These are phyloP conservation scores for Anser brachyrhynchus DNA, from an alignment of 2,113 vertebrate genomes.

Conservation along the genomic window DNA sequence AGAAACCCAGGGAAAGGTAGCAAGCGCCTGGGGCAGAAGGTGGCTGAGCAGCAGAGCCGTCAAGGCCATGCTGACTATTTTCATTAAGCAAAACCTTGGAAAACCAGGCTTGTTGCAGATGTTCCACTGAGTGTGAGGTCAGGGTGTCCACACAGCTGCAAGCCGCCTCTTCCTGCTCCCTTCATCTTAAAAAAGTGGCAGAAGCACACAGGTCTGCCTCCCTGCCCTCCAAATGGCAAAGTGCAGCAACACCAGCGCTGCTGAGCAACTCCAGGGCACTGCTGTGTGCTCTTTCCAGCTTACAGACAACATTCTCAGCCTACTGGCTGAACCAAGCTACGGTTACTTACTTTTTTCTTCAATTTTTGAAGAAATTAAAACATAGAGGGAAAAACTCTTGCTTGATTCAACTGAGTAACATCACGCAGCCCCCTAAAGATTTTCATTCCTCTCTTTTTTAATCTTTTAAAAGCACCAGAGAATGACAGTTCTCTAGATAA, in stretches of 20 bases:
- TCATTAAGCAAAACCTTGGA: not conserved
- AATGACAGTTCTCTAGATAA: not conserved
- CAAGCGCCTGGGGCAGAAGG: not conserved
- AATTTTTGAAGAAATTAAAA: not conserved
- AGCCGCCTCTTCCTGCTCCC: not conserved
- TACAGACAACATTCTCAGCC: not conserved
- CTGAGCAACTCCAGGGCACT: not conserved
- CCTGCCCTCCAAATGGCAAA: not conserved
- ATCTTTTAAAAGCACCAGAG: slow-evolving; percentile 10
- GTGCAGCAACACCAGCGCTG: accelerated
- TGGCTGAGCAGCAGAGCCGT: not conserved
- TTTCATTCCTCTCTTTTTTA: slow-evolving; percentile 18
- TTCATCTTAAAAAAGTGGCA: not conserved
- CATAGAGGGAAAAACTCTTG: not conserved
- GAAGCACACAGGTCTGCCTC: not conserved
- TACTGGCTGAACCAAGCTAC: not conserved
- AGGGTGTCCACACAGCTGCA: not conserved
- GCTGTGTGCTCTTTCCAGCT: not conserved
- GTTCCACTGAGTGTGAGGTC: not conserved
- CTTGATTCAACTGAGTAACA: not conserved
- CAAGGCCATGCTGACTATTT: not conserved
- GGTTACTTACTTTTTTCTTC: not conserved
- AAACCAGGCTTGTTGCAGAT: not conserved
- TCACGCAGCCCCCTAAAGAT: not conserved
- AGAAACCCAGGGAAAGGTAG: not conserved